Base-by-base conservation (phyloP, 1,140 invertebrate genomes). In the Cheumatopsyche charites region DNA sequence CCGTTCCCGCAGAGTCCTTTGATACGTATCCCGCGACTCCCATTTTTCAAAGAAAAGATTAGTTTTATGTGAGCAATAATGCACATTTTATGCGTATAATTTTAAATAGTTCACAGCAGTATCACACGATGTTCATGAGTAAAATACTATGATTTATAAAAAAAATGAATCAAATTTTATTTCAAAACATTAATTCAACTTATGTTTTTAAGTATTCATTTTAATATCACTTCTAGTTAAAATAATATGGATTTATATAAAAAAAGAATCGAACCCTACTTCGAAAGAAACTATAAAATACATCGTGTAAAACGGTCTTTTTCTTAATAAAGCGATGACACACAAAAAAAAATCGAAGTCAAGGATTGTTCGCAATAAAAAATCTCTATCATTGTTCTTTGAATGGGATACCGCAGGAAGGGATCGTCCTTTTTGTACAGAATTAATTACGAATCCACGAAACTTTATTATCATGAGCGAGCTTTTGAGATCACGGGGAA, bases 301-400 rank as follows among this genome's bases (percentile, higher is more conserved):
- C 1, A 23, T 49, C 65, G 42, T 52, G 65, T 67, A 19, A 67
- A 42, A 67, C 45, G 17, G 43, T n/a, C 29, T 45, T 62, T 12
- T 13, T 36, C 29, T 36, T 36, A 36, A 36, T 36, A 36, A 36
- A 36, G 29, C 29, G 55, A 12, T 25, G 21, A 61, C 62, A 29
- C 25, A 42, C 7, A 42, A 13, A 42, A 42, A 17, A 63, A 36
- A 1, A n/a, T 15, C 62, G 29, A 63, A 36, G 62, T 63, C 62
- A 29, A 29, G 62, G 62, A 29, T 68, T 55, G 66, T 68, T 68
- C 45, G 66, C 66, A 68, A 68, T 68, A 68, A 68, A 68, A 68
- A 68, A 68, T 68, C 47, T 55, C 66, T 68, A 68, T 68, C 66
- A 68, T 68, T 68, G 66, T 68, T 66, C 41, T 66, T 66, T 47